Percentiles rank a stretch among this genome's conserved stretches.
phyloP scores from a whole-genome alignment of 2,888 invertebrate genomes.

The Mystacides longicornis region DNA sequence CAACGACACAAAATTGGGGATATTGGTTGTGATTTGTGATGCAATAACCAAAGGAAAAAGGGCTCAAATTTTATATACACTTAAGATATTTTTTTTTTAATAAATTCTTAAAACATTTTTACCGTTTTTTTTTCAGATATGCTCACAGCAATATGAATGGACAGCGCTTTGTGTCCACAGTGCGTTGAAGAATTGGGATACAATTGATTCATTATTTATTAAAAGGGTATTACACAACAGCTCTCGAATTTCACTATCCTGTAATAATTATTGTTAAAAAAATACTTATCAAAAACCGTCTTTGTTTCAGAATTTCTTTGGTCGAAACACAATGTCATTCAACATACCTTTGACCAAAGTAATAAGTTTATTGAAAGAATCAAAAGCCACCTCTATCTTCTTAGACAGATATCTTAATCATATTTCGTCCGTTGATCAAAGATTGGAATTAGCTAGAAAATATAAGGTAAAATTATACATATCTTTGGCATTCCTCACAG shows the following conservation, averaged over 20 bases:
- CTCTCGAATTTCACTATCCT: background rate
- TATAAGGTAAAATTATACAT: slow-evolving; percentile 48
- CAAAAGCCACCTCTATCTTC: slow-evolving; percentile 36
- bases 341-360: slow-evolving; percentile 41
- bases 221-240: slow-evolving; percentile 45
- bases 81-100: too few species aligned
- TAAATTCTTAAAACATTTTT: background rate
- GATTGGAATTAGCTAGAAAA: slow-evolving; percentile 53
- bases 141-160: slow-evolving; percentile 61
- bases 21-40: too few species aligned
- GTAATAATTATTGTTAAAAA: too few species aligned
- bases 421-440: slow-evolving; percentile 48
- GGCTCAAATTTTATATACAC: too few species aligned
- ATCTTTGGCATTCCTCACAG: too few species aligned
- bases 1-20: too few species aligned
- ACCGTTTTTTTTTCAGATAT: slow-evolving; percentile 37
- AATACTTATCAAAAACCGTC: too few species aligned
- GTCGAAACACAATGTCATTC: slow-evolving; percentile 41
- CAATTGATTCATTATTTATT: slow-evolving; percentile 53
- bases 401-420: slow-evolving; percentile 50
- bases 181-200: slow-evolving; percentile 52
- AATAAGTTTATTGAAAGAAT: slow-evolving; percentile 34
- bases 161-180: slow-evolving; percentile 58
- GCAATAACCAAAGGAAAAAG: too few species aligned
- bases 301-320: slow-evolving; percentile 45